Evolutionary conservation across 2,888 invertebrate genomes (phyloP).

Genomic region (Apomyelois bistriatella): DNA sequence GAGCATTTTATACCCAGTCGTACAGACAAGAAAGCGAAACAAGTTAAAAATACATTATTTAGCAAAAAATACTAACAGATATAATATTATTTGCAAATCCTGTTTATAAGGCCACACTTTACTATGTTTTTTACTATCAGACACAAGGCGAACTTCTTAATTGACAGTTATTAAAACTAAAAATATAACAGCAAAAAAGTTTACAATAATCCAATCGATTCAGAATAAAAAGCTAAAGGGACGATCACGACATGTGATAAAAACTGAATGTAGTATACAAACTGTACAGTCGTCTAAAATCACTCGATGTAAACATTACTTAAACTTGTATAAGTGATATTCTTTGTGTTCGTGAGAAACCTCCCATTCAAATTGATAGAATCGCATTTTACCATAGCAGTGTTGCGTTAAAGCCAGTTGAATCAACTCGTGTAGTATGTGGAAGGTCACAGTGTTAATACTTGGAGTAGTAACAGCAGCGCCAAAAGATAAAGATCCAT

Average conservation of each 20-base stretch:
- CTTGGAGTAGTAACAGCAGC: conserved; percentile 44
- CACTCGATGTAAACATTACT: conserved; percentile 38
- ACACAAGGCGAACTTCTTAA: conserved; percentile 12
- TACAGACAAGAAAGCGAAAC: too few relatives aligned
- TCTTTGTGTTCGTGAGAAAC: conserved; percentile 60
- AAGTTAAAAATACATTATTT: not conserved
- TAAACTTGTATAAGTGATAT: conserved; percentile 52
- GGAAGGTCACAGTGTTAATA: conserved; percentile 40
- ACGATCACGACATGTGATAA: conserved; percentile 2
- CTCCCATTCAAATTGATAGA: conserved; percentile 44
- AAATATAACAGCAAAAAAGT: conserved; percentile 1
- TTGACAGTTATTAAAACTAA: not conserved
- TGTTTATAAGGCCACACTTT: conserved; percentile 5
- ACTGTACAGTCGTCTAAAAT: conserved; percentile 6
- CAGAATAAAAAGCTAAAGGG: conserved; percentile 6
- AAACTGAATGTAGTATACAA: not conserved
- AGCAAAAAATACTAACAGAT: not conserved
- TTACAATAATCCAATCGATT: conserved; percentile 9
- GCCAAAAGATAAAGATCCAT: conserved; percentile 32
- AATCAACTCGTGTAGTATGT: conserved; percentile 41
- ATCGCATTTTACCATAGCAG: conserved; percentile 38
- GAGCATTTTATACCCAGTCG: too few relatives aligned
- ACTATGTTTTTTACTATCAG: conserved; percentile 4
- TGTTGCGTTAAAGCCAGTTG: conserved; percentile 40
- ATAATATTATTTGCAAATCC: not conserved